Base-by-base conservation (phyloP, 2,888 invertebrate species). In the Carterocephalus palaemon region DNA sequence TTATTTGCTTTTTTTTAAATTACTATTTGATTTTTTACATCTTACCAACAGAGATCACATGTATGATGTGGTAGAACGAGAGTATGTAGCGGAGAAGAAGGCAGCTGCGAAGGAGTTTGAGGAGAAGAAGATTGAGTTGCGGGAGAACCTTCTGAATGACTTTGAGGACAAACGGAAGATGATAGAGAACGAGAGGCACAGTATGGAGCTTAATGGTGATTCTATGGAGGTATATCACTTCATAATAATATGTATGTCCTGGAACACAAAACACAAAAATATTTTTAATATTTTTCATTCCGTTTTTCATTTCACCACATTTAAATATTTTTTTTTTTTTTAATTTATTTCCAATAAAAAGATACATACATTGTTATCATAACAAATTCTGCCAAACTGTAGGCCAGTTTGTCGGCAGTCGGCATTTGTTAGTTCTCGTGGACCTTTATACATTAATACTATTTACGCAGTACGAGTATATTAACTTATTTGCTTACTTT, bases 91-190 rank as follows among this genome's bases (percentile, higher is more conserved):
- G 22, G 98, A 98, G 68, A 96, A 95, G 67, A 94, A 94, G 69
- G 92, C 94, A 5, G 94, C 97, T 0, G 92, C 91, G 0, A 95
- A 95, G 70, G 98, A 98, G 67, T 97, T 95, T 82, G 97, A 98
- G 64, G 97, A 98, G 64, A 97, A 97, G 75, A 96, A 96, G 75
- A 90, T 95, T 53, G 98, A 98, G 70, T 78, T 98, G 9, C 91
- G 93, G 59, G 97, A 97, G 73, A 96, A 93, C 75, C 80, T 98
- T 22, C 88, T 98, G 16, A 91, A 92, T 19, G 98, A 98, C 73
- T 92, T 97, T 70, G 98, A 98, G 68, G 98, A 98, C 61, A 97
- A 97, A 67, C 89, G 93, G 63, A 93, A 94, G 60, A 90, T 93
- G 59, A 95, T 98, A 41, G 98, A 98, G 75, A 90, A 91, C 47